Conservation (phyloP, 2,888 invertebrate species). For the Drosophila crucigera region DNA sequence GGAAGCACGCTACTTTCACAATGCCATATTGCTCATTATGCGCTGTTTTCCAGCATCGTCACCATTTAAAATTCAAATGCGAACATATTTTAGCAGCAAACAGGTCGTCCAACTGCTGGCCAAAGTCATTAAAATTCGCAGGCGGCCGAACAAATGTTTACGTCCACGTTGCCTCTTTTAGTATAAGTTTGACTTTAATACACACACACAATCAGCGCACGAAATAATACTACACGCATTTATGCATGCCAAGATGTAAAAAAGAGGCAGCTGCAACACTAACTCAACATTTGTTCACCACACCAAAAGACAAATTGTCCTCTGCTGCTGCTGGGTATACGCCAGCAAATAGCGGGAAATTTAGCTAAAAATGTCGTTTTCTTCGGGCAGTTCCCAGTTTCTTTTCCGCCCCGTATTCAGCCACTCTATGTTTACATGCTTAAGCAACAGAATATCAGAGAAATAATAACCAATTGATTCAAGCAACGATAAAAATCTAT, state of each 20-base stretch:
- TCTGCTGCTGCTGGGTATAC: not conserved
- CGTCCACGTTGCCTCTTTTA: constrained; percentile 52
- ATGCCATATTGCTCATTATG: not conserved
- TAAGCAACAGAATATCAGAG: not conserved
- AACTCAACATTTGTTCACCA: constrained; percentile 45
- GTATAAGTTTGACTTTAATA: constrained; percentile 64
- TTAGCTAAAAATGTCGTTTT: not conserved
- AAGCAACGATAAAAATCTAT: not conserved
- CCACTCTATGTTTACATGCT: not conserved
- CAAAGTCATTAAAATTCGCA: constrained; percentile 72
- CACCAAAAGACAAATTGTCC: constrained; percentile 20
- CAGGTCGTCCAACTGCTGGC: constrained; percentile 37
- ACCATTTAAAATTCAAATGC: constrained; percentile 78
- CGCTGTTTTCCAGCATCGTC: constrained; percentile 46
- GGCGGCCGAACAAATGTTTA: constrained; percentile 61
- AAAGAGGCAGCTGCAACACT: constrained; percentile 19
- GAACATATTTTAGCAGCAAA: constrained; percentile 56
- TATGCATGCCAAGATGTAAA: not conserved
- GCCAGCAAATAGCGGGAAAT: constrained; percentile 25
- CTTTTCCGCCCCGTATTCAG: not conserved
- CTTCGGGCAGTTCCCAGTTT: constrained; percentile 15
- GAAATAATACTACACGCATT: constrained; percentile 69
- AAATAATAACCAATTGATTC: not conserved
- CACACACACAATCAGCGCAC: constrained; percentile 64
- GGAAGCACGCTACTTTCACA: not conserved